Conservation (phyloP, 1,140 invertebrate species). For the Pararge aegeria region DNA sequence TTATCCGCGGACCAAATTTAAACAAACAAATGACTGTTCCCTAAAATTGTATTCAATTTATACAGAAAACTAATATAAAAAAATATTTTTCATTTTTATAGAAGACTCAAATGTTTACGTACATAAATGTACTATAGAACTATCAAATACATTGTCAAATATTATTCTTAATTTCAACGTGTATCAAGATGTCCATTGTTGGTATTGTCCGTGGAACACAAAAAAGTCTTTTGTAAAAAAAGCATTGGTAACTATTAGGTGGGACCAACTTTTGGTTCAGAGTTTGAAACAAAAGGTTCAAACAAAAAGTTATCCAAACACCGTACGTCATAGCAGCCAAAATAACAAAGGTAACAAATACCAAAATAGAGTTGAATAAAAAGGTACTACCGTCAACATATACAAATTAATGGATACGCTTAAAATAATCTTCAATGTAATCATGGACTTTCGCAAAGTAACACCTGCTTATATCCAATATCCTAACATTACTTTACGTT, state of each 20-base stretch:
- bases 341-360: background rate
- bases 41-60: too few species aligned
- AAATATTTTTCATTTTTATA: too few species aligned
- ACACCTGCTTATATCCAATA: too few species aligned
- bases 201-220: background rate
- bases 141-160: too few species aligned
- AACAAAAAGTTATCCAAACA: conserved; percentile 1
- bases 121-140: too few species aligned
- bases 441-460: too few species aligned
- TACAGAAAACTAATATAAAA: too few species aligned
- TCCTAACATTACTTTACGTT: too few species aligned
- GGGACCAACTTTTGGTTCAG: conserved; percentile 3
- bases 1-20: too few species aligned
- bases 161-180: background rate
- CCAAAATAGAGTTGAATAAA: background rate
- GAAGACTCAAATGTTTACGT: too few species aligned
- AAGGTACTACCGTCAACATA: too few species aligned
- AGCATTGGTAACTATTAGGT: conserved; percentile 1
- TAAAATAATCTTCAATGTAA: background rate
- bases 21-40: too few species aligned
- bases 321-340: background rate
- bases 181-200: background rate
- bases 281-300: background rate
- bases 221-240: conserved; percentile 1
- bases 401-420: background rate